Conservation (phyloP, 2,797 vertebrate genomes). For the Rallus crepitans region DNA sequence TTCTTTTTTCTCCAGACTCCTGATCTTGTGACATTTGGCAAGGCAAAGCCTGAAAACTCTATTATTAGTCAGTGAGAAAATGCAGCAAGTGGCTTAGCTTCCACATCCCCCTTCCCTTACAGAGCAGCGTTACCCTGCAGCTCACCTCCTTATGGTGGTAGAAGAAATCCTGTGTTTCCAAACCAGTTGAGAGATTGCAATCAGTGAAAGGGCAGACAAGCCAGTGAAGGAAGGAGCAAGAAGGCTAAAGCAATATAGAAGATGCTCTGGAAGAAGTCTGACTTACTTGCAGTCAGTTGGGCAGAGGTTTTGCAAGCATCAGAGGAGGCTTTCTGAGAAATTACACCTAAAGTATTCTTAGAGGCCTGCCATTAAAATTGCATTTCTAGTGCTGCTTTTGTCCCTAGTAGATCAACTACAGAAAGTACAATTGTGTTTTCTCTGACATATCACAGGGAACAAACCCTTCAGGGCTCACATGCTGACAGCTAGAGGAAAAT, state of each 20-base stretch:
- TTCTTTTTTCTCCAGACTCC: background rate
- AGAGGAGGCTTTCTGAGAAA: background rate
- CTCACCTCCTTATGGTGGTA: background rate
- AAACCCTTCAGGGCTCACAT: background rate
- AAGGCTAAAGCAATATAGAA: background rate
- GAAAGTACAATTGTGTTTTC: background rate
- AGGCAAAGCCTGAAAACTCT: constrained; percentile 17
- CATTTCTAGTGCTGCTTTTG: background rate
- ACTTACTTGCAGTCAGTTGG: background rate
- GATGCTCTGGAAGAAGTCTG: background rate
- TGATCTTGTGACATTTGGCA: constrained; percentile 33
- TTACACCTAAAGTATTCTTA: background rate
- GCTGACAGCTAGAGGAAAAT: background rate
- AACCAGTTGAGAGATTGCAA: background rate
- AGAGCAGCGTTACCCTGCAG: background rate
- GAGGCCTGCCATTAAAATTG: background rate
- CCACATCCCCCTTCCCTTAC: background rate
- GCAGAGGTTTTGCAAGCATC: background rate
- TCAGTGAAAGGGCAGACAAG: background rate
- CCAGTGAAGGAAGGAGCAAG: background rate
- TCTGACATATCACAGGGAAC: background rate
- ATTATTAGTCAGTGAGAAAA: constrained; percentile 23
- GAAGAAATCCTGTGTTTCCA: background rate
- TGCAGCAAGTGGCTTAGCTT: background rate
- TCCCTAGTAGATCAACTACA: background rate